phyloP scores from a whole-genome alignment of 2,888 invertebrate species.

The Erpobdella octoculata region DNA sequence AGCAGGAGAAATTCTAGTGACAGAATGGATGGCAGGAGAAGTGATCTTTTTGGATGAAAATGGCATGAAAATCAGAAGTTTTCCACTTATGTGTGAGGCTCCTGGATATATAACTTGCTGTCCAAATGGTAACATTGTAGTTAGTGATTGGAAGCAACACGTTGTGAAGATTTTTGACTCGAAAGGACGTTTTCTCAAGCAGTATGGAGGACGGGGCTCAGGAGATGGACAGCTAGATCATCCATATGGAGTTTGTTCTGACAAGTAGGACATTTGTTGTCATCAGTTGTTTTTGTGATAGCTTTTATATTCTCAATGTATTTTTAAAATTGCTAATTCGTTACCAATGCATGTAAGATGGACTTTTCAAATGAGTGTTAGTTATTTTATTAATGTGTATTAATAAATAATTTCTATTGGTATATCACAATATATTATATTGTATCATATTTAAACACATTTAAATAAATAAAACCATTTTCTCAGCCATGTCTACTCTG shows the following conservation, averaged over 20 bases:
- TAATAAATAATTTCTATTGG: too few species aligned
- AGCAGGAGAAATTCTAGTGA: conserved; percentile 36
- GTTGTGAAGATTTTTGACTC: conserved; percentile 36
- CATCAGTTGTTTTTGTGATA: too few species aligned
- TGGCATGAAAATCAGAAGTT: conserved; percentile 32
- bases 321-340: too few species aligned
- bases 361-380: too few species aligned
- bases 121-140: conserved; percentile 33
- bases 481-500: too few species aligned
- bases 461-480: too few species aligned
- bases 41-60: conserved; percentile 34
- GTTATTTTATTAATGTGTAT: too few species aligned
- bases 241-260: conserved; percentile 38
- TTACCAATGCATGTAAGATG: too few species aligned
- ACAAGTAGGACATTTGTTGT: conserved; percentile 24
- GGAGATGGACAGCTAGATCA: conserved; percentile 36
- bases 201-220: conserved; percentile 36
- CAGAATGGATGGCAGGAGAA: conserved; percentile 38
- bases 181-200: conserved; percentile 32
- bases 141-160: conserved; percentile 40
- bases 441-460: too few species aligned
- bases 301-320: too few species aligned
- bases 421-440: too few species aligned
- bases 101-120: conserved; percentile 37
- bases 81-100: conserved; percentile 37